These are phyloP conservation scores for Taeniopygia guttata DNA, from an alignment of 2,797 vertebrate genomes.

Conservation along the genomic window DNA sequence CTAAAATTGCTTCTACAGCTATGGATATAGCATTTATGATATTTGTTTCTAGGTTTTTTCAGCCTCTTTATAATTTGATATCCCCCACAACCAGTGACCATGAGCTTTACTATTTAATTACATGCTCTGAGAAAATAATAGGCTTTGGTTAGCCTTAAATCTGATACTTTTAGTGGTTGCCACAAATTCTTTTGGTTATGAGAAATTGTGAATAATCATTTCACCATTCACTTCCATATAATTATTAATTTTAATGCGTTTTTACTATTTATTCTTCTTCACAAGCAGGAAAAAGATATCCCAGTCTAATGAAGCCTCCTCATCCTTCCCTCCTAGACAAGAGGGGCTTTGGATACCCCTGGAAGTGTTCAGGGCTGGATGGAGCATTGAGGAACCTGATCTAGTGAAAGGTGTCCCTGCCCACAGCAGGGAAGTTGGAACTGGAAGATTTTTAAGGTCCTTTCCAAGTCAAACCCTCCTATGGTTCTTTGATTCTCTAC, in stretches of 20 bases:
- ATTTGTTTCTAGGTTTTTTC: background rate
- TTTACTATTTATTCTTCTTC: background rate
- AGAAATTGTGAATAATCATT: background rate
- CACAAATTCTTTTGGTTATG: background rate
- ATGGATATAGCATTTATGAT: background rate
- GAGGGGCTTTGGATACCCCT: background rate
- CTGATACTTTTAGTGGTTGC: background rate
- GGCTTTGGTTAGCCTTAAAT: background rate
- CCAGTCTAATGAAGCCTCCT: background rate
- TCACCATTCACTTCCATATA: background rate
- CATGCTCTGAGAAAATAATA: background rate
- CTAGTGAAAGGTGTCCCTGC: background rate
- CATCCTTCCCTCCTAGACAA: background rate
- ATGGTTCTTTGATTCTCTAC: background rate
- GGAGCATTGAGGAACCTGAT: background rate
- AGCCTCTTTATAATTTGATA: background rate
- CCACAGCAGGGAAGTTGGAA: background rate
- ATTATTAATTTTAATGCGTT: background rate
- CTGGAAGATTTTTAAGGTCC: background rate
- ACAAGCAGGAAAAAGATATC: background rate
- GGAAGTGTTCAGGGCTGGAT: background rate
- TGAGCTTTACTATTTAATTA: background rate
- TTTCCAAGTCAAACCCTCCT: background rate
- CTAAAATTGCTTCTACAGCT: background rate
- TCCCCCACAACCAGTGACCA: background rate